phyloP scores from a whole-genome alignment of 2,113 vertebrate genomes.

The Podilymbus podiceps region DNA sequence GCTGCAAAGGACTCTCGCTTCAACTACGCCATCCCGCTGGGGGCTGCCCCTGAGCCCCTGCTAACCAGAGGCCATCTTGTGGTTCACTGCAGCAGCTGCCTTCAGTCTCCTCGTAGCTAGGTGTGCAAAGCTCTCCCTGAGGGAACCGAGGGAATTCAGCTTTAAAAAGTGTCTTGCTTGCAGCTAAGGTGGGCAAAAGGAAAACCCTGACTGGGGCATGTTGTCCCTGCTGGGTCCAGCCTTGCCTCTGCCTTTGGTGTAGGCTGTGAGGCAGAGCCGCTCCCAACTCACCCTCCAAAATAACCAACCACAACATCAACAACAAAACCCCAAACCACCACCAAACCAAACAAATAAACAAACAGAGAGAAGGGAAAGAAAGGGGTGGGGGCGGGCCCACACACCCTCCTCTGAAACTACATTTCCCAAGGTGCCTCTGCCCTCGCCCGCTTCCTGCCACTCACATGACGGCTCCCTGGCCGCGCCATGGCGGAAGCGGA shows the following conservation, averaged over 20 bases:
- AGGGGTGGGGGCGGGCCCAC: accelerated
- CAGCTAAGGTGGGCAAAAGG: background rate
- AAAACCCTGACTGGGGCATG: accelerated
- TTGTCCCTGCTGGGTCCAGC: too few relatives aligned
- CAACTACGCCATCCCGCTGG: too few relatives aligned
- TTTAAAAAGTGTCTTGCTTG: accelerated
- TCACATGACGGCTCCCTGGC: slow-evolving; percentile 75
- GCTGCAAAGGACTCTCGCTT: background rate
- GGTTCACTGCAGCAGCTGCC: accelerated
- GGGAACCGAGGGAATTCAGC: background rate
- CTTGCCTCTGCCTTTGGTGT: background rate
- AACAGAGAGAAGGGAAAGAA: too few relatives aligned
- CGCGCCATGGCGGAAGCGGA: slow-evolving; percentile 84
- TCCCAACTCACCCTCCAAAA: too few relatives aligned
- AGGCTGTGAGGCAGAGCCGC: too few relatives aligned
- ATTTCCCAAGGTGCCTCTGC: slow-evolving; percentile 58
- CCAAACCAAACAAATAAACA: accelerated
- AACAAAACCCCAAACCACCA: too few relatives aligned
- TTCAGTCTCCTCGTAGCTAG: background rate
- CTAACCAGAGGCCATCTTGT: background rate
- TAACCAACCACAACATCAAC: too few relatives aligned
- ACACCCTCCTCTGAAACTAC: slow-evolving; percentile 15
- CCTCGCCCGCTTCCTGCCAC: background rate
- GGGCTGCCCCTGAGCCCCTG: accelerated
- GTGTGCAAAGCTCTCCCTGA: too few relatives aligned